phyloP scores from a whole-genome alignment of 2,888 invertebrate species.

The Campoletis raptor region DNA sequence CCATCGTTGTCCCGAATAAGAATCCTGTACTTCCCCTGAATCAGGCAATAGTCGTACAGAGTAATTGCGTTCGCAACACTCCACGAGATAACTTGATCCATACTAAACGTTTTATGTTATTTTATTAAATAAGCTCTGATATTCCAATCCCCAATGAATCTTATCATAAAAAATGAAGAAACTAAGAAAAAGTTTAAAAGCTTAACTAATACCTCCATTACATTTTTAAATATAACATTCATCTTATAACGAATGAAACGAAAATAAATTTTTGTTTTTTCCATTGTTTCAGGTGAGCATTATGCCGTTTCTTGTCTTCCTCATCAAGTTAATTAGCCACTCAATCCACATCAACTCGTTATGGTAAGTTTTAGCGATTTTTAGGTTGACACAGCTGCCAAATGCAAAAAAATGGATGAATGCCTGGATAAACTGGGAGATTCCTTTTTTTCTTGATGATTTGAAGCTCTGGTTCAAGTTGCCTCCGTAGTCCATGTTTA shows the following conservation, averaged over 20 bases:
- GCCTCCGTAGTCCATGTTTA: not conserved
- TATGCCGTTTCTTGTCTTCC: not conserved
- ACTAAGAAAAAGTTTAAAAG: not conserved
- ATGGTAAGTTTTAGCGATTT: conserved; percentile 16
- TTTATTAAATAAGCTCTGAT: conserved; percentile 21
- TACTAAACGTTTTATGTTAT: conserved; percentile 15
- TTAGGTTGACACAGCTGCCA: not conserved
- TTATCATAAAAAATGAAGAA: not conserved
- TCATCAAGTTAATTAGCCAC: not conserved
- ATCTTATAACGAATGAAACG: not conserved
- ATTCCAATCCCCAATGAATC: conserved; percentile 1
- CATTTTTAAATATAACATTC: not conserved
- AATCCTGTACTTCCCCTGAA: conserved; percentile 35
- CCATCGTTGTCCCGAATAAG: conserved; percentile 37
- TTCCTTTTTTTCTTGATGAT: conserved; percentile 5
- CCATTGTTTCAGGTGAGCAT: conserved; percentile 59
- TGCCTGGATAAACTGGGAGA: not conserved
- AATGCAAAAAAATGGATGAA: not conserved
- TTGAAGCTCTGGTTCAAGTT: not conserved
- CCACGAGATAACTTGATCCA: conserved; percentile 25
- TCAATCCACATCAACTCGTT: not conserved
- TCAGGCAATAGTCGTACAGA: conserved; percentile 22
- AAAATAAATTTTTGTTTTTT: conserved; percentile 8
- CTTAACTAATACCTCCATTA: not conserved
- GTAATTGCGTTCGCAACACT: conserved; percentile 48